Evolutionary conservation across 1,140 invertebrate genomes (phyloP), one percentile per base, ranked within the genome.

Genomic region (Chelonus insularis): DNA sequence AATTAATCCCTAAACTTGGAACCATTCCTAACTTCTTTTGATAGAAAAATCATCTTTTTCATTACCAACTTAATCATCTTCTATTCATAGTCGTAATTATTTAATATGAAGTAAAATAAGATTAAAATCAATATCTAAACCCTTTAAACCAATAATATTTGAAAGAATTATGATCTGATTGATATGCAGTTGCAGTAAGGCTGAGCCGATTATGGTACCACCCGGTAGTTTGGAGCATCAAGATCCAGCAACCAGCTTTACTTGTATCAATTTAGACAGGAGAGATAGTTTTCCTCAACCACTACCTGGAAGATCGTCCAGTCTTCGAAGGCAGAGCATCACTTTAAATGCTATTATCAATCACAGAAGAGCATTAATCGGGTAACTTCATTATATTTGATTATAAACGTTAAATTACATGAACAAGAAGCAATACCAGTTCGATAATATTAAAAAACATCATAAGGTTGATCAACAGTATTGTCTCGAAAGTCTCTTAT

Each of bases 271-370:
- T 51, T 48, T 63, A 7, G 68, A 67, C 3, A 41, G 67, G 9
- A 67, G 63, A 65, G 63, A 71, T 37, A 66, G 67, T 63, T 61
- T 68, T 50, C 63, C 68, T 56, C 59, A 65, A 41, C 60, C 66
- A 29, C 63, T 60, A 56, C 54, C 51, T 36, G 66, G 65, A 32
- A 70, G 69, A 66, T 66, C 63, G 43, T 68, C 69, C 55, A 74
- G 72, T 59, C 64, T 75, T 6, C 65, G 71, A 50, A 72, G 73
- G 61, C 74, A 75, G 63, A 79, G 75, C 52, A 73, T 73, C 60
- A 72, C 72, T 21, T 66, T 78, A 21, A 79, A 78, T 59, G 69
- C 73, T 12, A 73, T 77, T 52, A 73, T 79, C 54, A 77, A 79
- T 72, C 72, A 75, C 59, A 68, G 72, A 62, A 65, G 75, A 23